Conservation (phyloP, 37 sponge, comb jelly and placozoan species). For the Oopsacas minuta region DNA sequence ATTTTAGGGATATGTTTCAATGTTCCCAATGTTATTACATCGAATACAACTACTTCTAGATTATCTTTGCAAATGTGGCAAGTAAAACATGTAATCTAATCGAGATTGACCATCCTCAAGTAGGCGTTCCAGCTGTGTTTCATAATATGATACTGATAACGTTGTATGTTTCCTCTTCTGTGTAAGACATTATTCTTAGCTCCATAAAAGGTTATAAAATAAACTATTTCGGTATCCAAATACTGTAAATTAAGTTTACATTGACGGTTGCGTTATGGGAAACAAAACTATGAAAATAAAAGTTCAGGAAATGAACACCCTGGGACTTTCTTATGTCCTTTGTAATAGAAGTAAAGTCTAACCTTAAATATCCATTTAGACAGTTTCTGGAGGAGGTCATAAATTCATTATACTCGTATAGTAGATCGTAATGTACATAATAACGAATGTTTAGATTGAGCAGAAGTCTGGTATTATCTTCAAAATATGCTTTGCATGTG, state of each 20-base stretch:
- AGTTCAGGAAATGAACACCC: too few species aligned
- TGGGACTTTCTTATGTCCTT: too few species aligned
- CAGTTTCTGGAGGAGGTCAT: constrained; percentile 3
- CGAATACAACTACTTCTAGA: neutral
- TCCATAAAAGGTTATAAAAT: neutral
- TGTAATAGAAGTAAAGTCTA: too few species aligned
- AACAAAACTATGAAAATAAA: too few species aligned
- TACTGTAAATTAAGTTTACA: too few species aligned
- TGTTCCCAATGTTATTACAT: neutral
- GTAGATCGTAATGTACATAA: neutral
- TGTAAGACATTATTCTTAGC: neutral
- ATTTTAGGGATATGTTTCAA: neutral
- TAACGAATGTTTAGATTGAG: neutral
- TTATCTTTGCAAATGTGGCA: neutral
- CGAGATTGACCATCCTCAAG: neutral
- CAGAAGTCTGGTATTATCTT: neutral
- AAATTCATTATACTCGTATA: constrained; percentile 3
- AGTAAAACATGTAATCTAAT: neutral
- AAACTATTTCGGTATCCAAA: too few species aligned
- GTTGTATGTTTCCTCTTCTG: neutral
- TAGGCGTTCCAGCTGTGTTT: constrained; percentile 1
- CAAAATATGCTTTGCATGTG: neutral
- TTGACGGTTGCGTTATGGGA: too few species aligned
- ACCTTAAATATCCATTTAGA: neutral
- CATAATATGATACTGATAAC: neutral